phyloP scores from a whole-genome alignment of 2,113 vertebrate genomes.

The Phaethon lepturus region DNA sequence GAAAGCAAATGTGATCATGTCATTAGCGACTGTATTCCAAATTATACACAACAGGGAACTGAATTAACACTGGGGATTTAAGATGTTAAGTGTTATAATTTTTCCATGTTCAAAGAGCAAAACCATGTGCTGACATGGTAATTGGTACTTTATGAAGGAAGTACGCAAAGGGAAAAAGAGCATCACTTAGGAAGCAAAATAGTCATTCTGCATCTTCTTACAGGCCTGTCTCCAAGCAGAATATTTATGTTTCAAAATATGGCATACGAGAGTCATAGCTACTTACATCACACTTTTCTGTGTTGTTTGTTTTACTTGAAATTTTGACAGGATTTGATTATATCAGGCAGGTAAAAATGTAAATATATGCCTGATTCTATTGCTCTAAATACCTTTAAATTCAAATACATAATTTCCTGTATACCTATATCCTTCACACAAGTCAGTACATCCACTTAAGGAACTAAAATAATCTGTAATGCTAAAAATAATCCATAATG shows the following conservation, averaged over 20 bases:
- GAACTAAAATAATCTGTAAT: too few relatives aligned
- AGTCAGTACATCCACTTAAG: background rate
- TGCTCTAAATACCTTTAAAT: background rate
- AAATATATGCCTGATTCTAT: background rate
- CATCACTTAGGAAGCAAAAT: background rate
- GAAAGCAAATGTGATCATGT: background rate
- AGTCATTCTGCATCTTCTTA: background rate
- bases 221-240: background rate
- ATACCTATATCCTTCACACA: background rate
- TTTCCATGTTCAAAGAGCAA: background rate
- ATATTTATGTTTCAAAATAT: background rate
- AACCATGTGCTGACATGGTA: background rate
- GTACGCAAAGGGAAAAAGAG: background rate
- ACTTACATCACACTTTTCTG: background rate
- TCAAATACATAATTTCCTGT: background rate
- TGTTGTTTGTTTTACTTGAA: background rate
- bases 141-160: background rate
- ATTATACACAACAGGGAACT: background rate
- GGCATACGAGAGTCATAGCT: background rate
- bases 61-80: background rate
- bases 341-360: background rate
- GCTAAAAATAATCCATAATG: background rate
- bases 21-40: background rate
- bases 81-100: background rate
- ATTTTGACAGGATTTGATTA: background rate